phyloP scores from a whole-genome alignment of 1,140 invertebrate species.

The Epicauta chinensis region DNA sequence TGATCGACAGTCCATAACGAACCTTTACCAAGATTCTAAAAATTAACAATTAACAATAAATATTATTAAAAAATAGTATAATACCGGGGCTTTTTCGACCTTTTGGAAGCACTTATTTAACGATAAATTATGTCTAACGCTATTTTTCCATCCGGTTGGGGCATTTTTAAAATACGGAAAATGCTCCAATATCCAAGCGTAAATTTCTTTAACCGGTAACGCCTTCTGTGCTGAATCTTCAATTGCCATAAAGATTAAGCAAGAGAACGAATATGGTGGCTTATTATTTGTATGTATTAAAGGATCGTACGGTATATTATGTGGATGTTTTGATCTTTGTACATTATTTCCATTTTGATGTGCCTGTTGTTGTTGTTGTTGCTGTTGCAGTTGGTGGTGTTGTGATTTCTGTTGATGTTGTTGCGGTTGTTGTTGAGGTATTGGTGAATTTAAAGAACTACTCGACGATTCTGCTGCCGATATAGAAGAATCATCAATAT shows the following conservation, averaged over 20 bases:
- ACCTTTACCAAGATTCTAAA: slow-evolving; percentile 85
- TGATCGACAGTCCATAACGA: slow-evolving; percentile 93
- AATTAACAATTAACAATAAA: slow-evolving; percentile 28
- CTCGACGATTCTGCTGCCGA: slow-evolving; percentile 39
- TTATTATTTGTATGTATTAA: slow-evolving; percentile 79
- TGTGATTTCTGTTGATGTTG: slow-evolving; percentile 6
- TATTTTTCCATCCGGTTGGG: slow-evolving; percentile 97
- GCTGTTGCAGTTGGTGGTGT: slow-evolving; percentile 11
- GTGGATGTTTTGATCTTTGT: slow-evolving; percentile 59
- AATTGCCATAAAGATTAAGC: slow-evolving; percentile 96
- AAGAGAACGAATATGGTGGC: slow-evolving; percentile 92
- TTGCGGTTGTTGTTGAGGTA: slow-evolving; percentile 20
- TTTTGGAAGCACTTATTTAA: slow-evolving; percentile 97
- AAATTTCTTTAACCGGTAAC: slow-evolving; percentile 93
- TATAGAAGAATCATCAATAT: slow-evolving; percentile 42
- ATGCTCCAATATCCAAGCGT: slow-evolving; percentile 95
- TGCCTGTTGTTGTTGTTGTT: slow-evolving; percentile 1
- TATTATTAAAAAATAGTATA: slow-evolving; percentile 9
- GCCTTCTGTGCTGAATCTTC: slow-evolving; percentile 85
- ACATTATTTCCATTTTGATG: neutral
- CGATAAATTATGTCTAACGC: slow-evolving; percentile 90
- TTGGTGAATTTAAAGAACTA: slow-evolving; percentile 37
- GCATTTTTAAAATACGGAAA: slow-evolving; percentile 96
- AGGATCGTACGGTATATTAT: slow-evolving; percentile 68
- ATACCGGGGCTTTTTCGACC: slow-evolving; percentile 83